Evolutionary conservation across 2,113 vertebrate genomes (phyloP).

Genomic region (Scytalopus superciliaris): DNA sequence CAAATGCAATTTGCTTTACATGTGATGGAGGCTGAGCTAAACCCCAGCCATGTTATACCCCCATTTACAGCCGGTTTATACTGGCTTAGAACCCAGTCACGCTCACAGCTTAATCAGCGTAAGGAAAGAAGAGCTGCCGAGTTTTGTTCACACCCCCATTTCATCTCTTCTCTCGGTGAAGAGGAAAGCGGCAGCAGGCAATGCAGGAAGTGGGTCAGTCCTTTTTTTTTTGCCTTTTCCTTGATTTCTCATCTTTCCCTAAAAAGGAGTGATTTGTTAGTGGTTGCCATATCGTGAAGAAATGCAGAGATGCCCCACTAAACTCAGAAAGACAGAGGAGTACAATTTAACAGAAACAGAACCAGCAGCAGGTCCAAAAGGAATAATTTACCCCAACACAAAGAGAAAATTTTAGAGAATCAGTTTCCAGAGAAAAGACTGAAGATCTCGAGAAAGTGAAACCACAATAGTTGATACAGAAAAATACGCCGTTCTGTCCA

Average conservation of each 20-base stretch:
- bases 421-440: neutral
- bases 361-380: neutral
- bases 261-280: neutral
- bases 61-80: neutral
- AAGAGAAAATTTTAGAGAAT: neutral
- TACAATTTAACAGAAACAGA: neutral
- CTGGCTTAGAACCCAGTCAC: neutral
- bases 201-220: neutral
- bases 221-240: neutral
- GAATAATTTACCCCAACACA: neutral
- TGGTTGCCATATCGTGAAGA: neutral
- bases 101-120: neutral
- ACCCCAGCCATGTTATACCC: neutral
- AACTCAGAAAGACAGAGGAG: neutral
- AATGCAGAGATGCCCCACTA: neutral
- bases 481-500: neutral
- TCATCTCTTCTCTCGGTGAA: neutral
- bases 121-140: neutral
- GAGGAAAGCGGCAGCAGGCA: neutral
- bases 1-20: neutral
- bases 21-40: accelerated
- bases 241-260: constrained; percentile 23
- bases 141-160: neutral
- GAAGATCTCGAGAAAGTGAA: neutral
- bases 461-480: neutral